Evolutionary conservation across 1,140 invertebrate genomes (phyloP).

Genomic region (Drosophila subpulchrella): DNA sequence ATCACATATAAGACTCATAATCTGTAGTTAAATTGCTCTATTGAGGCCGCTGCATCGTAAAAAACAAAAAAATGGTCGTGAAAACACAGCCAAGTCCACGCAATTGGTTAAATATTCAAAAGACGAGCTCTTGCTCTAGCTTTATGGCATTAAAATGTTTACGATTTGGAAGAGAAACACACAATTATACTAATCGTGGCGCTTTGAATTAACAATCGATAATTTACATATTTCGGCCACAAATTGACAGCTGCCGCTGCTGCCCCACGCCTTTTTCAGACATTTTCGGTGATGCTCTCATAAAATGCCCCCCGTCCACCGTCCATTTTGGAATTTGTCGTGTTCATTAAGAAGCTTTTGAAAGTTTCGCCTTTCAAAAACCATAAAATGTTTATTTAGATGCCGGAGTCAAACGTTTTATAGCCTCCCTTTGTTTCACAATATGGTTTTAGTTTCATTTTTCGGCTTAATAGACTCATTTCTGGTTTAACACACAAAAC

Average conservation of each 20-base stretch:
- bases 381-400: constrained; percentile 56
- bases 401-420: constrained; percentile 58
- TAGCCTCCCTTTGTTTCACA: constrained; percentile 40
- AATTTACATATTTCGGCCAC: constrained; percentile 59
- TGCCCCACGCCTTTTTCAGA: constrained; percentile 41
- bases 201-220: constrained; percentile 51
- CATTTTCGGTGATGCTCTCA: constrained; percentile 56
- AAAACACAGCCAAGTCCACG: constrained; percentile 31
- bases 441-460: constrained; percentile 52
- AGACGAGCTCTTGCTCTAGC: constrained; percentile 27
- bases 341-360: constrained; percentile 61
- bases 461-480: constrained; percentile 54
- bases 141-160: constrained; percentile 45
- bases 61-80: constrained; percentile 42
- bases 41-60: constrained; percentile 49
- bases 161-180: constrained; percentile 45
- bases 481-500: constrained; percentile 56
- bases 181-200: constrained; percentile 63
- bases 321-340: constrained; percentile 32
- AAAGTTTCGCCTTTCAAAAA: constrained; percentile 55
- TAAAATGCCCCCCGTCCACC: constrained; percentile 39
- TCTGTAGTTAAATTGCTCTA: constrained; percentile 44
- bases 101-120: constrained; percentile 42
- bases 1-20: constrained; percentile 28
- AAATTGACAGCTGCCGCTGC: constrained; percentile 49